phyloP scores from a whole-genome alignment of 2,797 vertebrate species.

The Anguilla pacifica region DNA sequence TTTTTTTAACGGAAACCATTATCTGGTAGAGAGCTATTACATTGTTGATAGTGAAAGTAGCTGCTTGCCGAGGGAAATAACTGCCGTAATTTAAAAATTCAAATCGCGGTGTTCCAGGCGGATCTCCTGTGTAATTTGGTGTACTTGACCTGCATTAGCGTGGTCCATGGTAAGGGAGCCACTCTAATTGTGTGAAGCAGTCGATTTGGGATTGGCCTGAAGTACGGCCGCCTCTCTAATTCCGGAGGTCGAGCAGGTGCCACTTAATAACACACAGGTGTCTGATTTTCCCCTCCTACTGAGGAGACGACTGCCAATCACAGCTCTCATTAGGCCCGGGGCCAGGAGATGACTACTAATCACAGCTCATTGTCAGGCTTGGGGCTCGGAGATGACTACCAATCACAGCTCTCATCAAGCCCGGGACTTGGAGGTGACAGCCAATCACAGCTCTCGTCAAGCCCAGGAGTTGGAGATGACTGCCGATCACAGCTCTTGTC shows the following conservation, averaged over 20 bases:
- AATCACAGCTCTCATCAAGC: background rate
- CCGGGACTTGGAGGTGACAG: background rate
- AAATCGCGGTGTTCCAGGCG: background rate
- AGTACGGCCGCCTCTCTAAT: background rate
- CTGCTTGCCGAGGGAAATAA: background rate
- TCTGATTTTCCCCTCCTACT: background rate
- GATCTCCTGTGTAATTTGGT: background rate
- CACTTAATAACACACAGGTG: slow-evolving; percentile 21
- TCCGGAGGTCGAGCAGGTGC: background rate
- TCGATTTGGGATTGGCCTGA: background rate
- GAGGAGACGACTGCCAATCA: background rate
- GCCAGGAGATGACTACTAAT: background rate
- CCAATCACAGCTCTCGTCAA: no score
- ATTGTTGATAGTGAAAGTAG: background rate
- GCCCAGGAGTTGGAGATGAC: no score
- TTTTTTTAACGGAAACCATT: background rate
- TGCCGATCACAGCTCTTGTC: no score
- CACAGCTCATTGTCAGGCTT: background rate
- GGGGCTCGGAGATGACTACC: no score
- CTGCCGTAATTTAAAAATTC: background rate
- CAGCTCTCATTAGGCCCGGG: background rate
- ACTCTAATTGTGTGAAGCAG: background rate
- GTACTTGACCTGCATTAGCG: background rate
- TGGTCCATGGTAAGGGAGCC: background rate
- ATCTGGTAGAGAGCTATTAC: background rate